These are phyloP conservation scores for Herpailurus yagouaroundi DNA, from an alignment of 2,113 vertebrate species.

Conservation along the genomic window DNA sequence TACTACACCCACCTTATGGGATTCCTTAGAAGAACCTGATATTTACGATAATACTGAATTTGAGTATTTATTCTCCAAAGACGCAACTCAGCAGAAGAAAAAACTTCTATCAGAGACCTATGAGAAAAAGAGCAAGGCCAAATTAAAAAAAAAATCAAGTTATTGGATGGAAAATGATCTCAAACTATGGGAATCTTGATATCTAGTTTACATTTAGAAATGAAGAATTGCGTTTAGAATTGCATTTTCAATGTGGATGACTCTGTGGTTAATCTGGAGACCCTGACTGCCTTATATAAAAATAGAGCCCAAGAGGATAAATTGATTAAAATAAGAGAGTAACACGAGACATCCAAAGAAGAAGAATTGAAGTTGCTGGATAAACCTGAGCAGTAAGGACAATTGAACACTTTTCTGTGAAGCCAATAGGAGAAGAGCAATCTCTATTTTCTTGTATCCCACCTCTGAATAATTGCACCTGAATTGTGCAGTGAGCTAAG, in stretches of 20 bases:
- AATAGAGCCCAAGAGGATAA: conserved; percentile 96
- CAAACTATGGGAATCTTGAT: background rate
- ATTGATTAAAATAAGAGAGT: conserved; percentile 91
- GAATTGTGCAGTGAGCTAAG: background rate
- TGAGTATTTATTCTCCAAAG: conserved; percentile 97
- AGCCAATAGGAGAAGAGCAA: background rate
- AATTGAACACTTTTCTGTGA: background rate
- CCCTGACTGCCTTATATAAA: conserved; percentile 96
- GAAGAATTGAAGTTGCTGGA: conserved; percentile 96
- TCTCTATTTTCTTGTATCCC: background rate
- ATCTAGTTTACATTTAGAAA: background rate
- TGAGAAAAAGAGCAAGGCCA: conserved; percentile 95
- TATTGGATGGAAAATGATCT: background rate
- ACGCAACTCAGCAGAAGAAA: conserved; percentile 92
- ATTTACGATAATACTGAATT: conserved; percentile 93
- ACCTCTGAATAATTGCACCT: background rate
- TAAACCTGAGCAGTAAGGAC: conserved; percentile 96
- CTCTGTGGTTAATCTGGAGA: conserved; percentile 97
- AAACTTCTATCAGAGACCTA: conserved; percentile 95
- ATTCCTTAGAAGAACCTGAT: conserved; percentile 93
- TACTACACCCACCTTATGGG: conserved; percentile 91
- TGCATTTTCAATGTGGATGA: conserved; percentile 94
- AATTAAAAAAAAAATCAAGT: conserved; percentile 91
- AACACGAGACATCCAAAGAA: conserved; percentile 92
- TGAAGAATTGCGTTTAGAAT: background rate